These are phyloP conservation scores for Pteruthius melanotis DNA, from an alignment of 2,113 vertebrate genomes.

Conservation along the genomic window DNA sequence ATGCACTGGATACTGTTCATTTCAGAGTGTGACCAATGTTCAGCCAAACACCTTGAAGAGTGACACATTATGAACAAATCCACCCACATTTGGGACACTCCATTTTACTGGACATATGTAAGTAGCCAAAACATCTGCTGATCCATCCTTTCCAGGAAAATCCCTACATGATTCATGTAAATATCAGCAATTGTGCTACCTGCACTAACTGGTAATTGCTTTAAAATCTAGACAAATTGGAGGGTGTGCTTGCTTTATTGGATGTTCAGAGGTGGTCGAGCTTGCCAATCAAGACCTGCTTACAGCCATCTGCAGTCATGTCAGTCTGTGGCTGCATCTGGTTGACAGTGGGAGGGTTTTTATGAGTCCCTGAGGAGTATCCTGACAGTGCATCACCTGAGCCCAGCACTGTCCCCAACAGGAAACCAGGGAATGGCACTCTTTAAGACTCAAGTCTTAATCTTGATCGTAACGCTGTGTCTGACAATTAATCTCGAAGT, in stretches of 20 bases:
- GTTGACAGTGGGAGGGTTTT: background rate
- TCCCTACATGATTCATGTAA: background rate
- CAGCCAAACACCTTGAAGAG: background rate
- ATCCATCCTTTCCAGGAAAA: background rate
- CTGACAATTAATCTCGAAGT: background rate
- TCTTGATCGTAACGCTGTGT: background rate
- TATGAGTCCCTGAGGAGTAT: background rate
- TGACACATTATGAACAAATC: background rate
- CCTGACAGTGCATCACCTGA: background rate
- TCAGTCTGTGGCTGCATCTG: background rate
- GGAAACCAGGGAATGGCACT: background rate
- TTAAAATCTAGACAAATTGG: background rate
- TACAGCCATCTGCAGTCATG: background rate
- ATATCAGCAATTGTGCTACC: background rate
- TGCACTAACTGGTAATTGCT: background rate
- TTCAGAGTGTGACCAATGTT: background rate
- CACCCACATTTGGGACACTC: background rate
- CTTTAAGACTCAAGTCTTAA: background rate
- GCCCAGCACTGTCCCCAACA: background rate
- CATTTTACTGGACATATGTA: background rate
- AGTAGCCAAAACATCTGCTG: background rate
- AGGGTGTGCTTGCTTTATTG: background rate
- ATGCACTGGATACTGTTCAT: background rate
- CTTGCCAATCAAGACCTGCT: background rate
- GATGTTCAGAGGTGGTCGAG: background rate